Conservation (phyloP, 2,797 vertebrate species). For the Tauraco hartlaubi region DNA sequence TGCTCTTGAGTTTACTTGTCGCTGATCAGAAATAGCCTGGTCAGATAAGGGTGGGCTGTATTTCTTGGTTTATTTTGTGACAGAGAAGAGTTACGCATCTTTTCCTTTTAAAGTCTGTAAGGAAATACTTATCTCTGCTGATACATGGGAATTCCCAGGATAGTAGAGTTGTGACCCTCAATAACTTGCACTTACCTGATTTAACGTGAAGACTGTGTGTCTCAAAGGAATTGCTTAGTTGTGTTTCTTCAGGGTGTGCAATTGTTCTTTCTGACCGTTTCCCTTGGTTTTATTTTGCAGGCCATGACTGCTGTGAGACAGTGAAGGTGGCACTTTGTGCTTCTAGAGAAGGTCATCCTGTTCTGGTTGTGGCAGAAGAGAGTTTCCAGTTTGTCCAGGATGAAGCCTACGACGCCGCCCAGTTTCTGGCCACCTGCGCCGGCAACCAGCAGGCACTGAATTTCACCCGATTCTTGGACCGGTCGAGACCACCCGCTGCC, state of each 20-base stretch:
- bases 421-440: slow-evolving; percentile 91
- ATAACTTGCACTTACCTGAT: not conserved
- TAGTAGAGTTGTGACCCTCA: not conserved
- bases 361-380: slow-evolving; percentile 85
- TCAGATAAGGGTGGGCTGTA: not conserved
- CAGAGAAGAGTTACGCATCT: not conserved
- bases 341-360: slow-evolving; percentile 76
- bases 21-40: not conserved
- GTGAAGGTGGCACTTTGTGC: slow-evolving; percentile 91
- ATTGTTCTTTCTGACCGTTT: not conserved
- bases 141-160: not conserved
- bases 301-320: slow-evolving; percentile 93
- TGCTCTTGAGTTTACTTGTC: not conserved
- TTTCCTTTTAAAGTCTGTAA: not conserved
- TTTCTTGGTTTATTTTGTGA: not conserved
- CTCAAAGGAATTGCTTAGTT: not conserved
- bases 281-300: slow-evolving; percentile 72
- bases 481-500: slow-evolving; percentile 86
- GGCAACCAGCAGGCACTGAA: slow-evolving; percentile 90
- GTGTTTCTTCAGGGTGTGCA: not conserved
- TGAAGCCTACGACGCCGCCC: slow-evolving; percentile 93
- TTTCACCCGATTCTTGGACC: slow-evolving; percentile 88
- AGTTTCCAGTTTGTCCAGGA: slow-evolving; percentile 92
- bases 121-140: not conserved
- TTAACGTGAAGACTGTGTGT: not conserved